Conservation (phyloP, 2,113 vertebrate genomes). For the Zeus faber region DNA sequence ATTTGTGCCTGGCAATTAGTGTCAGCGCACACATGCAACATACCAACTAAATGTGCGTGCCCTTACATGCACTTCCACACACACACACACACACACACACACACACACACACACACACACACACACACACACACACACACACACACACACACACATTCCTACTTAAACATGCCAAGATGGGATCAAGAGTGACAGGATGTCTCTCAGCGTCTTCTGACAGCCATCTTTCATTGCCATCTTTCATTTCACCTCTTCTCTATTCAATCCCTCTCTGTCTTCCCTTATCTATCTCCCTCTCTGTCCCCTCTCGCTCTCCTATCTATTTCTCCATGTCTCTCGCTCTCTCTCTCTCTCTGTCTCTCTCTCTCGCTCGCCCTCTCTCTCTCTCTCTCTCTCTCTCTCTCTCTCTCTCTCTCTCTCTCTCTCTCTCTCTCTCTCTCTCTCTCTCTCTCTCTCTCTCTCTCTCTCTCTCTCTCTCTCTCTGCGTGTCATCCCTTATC, state of each 20-base stretch:
- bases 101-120: constrained; percentile 17
- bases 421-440: constrained; percentile 12
- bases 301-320: constrained; percentile 36
- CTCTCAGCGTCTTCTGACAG: constrained; percentile 42
- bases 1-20: too few species aligned
- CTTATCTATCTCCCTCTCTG: neutral
- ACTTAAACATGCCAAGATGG: constrained; percentile 22
- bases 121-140: constrained; percentile 18
- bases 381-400: neutral
- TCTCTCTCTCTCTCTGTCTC: constrained; percentile 13
- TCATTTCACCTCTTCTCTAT: constrained; percentile 1
- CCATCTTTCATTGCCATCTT: constrained; percentile 43
- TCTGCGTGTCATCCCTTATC: constrained; percentile 31
- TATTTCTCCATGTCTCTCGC: constrained; percentile 25
- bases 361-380: constrained; percentile 30
- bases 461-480: neutral
- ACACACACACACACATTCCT: constrained; percentile 3
- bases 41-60: constrained; percentile 16
- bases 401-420: constrained; percentile 34
- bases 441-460: constrained; percentile 36
- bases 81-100: neutral
- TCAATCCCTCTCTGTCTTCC: constrained; percentile 32
- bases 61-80: constrained; percentile 14
- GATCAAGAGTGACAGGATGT: constrained; percentile 55
- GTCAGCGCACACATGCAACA: neutral